Evolutionary conservation across 2,797 vertebrate genomes (phyloP), one percentile per base, ranked within the genome.

Genomic region (Neosalanx taihuensis): DNA sequence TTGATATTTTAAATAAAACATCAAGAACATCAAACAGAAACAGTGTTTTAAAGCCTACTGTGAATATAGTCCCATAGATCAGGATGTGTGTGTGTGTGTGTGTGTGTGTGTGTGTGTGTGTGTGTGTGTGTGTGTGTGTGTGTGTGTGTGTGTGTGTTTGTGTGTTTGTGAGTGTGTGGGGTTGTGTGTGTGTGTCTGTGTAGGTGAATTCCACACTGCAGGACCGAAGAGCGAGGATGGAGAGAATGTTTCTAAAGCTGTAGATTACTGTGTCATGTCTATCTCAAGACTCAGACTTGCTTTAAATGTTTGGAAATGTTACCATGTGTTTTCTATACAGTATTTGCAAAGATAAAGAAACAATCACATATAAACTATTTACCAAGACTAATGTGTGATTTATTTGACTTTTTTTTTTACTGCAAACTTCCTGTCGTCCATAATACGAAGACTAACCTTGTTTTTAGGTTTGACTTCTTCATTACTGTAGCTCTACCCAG

Each of bases 321-420:
- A 88, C 85, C 82, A 71, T 91, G 87, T 92, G 89, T 92, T 93
- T 90, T 91, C 59, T 92, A 89, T 92, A 85, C 84, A 91, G 93
- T 93, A 90, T 93, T 94, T 94, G 91, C 91, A 91, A 89, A 93
- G 91, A 93, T 94, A 87, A 92, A 91, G 83, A 88, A 89, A 86
- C 85, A 86, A 83, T 90, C 90, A 87, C 89, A 88, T 90, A 91
- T 89, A 92, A 92, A 93, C 83, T 91, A 93, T 91, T 90, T 89
- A 90, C 89, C 85, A 77, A 70, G 84, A 89, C 67, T 70, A 64
- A 79, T 1, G 58, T 72, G 70, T 83, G 68, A 84, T 9, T 73
- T 76, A 87, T 83, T 70, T 87, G 78, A 88, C 41, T 86, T 84
- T 67, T 62, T 67, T 77, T 78, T 56, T 62, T 73, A 78, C 72